Conservation (phyloP, 2,797 vertebrate species). For the Leptatherina wallacei region DNA sequence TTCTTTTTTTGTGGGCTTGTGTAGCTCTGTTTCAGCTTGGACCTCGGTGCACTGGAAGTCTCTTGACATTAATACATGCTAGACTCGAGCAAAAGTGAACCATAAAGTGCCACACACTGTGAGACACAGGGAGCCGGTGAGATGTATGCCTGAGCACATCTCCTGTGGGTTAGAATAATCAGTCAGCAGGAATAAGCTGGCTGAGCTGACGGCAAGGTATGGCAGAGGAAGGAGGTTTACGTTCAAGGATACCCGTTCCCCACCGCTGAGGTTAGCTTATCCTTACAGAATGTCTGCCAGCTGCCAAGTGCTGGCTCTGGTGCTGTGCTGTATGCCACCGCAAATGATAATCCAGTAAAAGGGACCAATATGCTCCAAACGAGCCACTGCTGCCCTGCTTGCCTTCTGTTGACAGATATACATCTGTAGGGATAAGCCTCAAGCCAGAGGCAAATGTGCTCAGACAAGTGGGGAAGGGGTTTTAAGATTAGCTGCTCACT, state of each 20-base stretch:
- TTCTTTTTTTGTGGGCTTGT: conserved; percentile 34
- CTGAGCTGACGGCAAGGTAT: conserved; percentile 64
- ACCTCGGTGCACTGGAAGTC: conserved; percentile 45
- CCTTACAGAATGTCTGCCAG: conserved; percentile 76
- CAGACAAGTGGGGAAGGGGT: conserved; percentile 74
- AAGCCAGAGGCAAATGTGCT: conserved; percentile 74
- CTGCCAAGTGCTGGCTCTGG: conserved; percentile 72
- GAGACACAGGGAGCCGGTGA: conserved; percentile 54
- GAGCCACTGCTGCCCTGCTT: conserved; percentile 61
- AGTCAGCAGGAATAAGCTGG: conserved; percentile 68
- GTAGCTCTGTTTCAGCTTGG: conserved; percentile 38
- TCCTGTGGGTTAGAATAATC: conserved; percentile 73
- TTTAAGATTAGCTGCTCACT: conserved; percentile 75
- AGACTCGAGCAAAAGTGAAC: conserved; percentile 57
- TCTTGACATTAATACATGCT: conserved; percentile 63
- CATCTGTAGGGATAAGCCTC: conserved; percentile 75
- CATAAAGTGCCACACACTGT: conserved; percentile 60
- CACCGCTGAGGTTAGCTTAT: conserved; percentile 75
- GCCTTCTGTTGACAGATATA: conserved; percentile 75
- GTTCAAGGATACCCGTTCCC: conserved; percentile 70
- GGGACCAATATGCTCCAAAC: conserved; percentile 74
- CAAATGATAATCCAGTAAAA: conserved; percentile 82
- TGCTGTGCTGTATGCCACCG: conserved; percentile 61
- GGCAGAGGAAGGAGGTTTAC: conserved; percentile 69
- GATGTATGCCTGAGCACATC: conserved; percentile 68